Conservation (phyloP, 53 echinoderm and acorn worm species). For the Echinarachnius parma region DNA sequence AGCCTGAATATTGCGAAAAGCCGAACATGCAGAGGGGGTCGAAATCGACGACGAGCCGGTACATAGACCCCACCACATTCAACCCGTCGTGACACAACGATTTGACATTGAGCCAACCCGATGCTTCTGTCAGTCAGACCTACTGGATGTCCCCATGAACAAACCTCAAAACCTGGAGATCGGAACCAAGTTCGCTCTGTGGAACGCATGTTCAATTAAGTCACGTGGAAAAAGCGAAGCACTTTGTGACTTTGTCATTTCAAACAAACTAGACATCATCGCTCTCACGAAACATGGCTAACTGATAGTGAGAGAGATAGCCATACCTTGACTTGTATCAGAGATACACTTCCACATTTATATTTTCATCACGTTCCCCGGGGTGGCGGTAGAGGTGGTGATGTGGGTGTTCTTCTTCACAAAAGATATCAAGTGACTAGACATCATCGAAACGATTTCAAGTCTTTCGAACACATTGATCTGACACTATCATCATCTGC, state of each 20-base stretch:
- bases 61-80: no score
- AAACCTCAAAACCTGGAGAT: neutral
- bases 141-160: no score
- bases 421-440: slow-evolving; percentile 14
- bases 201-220: slow-evolving; percentile 31
- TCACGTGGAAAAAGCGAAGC: slow-evolving; percentile 5
- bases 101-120: no score
- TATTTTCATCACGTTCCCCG: slow-evolving; percentile 38
- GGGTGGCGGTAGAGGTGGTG: slow-evolving; percentile 26
- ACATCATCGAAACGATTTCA: slow-evolving; percentile 8
- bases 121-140: no score
- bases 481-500: slow-evolving; percentile 7
- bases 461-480: slow-evolving; percentile 26
- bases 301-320: slow-evolving; percentile 29
- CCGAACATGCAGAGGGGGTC: no score
- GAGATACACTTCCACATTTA: slow-evolving; percentile 19
- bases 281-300: slow-evolving; percentile 31
- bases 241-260: slow-evolving; percentile 24
- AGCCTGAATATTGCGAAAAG: no score
- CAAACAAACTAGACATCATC: slow-evolving; percentile 16
- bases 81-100: no score
- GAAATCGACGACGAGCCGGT: no score
- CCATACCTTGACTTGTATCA: slow-evolving; percentile 12
- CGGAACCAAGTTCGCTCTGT: neutral
- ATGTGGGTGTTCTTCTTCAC: slow-evolving; percentile 17